Evolutionary conservation across 2,888 invertebrate genomes (phyloP), one percentile per base, ranked within the genome.

Genomic region (Patella pellucida): DNA sequence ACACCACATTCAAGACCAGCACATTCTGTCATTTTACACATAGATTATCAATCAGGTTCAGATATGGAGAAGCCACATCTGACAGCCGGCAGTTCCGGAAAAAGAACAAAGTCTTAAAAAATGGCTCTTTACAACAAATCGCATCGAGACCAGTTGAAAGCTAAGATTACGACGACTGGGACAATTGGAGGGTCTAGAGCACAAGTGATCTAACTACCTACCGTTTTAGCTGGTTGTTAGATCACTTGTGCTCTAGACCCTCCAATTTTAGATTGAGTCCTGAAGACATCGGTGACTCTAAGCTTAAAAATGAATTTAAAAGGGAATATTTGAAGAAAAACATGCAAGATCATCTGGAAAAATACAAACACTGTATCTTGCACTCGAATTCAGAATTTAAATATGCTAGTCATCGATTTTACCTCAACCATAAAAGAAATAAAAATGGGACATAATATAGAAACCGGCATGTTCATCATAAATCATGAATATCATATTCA

Each of bases 401-500:
- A 62, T 23, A 19, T 23, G 62, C 62, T 23, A 23, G 19, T 62
- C 16, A 31, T 75, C 23, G 71, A 71, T 16, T 19, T 19, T n/a
- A 71, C 16, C 15, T 68, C 71, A 16, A 7, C 67, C 16, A 31
- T 75, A 5, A 69, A 69, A 41, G 68, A 79, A 54, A 78, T 87
- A 3, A 75, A 76, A 23, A 81, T 79, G 2, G 86, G 85, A 3
- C 62, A 68, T 14, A 82, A 81, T 14, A 41, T 85, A 3, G 80
- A 82, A 3, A 74, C 78, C 41, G 85, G 85, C 16, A 81, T 85
- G 76, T 72, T 82, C 11, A 80, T 88, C 16, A 74, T 90, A 19
- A 83, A 88, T 52, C 77, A 86, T 9, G 88, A 89, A 71, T 78
- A 88, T 77, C 77, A 83, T 71, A 73, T 89, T 50, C 79, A 78